phyloP scores from a whole-genome alignment of 2,888 invertebrate species.

The Tenodera sinensis region DNA sequence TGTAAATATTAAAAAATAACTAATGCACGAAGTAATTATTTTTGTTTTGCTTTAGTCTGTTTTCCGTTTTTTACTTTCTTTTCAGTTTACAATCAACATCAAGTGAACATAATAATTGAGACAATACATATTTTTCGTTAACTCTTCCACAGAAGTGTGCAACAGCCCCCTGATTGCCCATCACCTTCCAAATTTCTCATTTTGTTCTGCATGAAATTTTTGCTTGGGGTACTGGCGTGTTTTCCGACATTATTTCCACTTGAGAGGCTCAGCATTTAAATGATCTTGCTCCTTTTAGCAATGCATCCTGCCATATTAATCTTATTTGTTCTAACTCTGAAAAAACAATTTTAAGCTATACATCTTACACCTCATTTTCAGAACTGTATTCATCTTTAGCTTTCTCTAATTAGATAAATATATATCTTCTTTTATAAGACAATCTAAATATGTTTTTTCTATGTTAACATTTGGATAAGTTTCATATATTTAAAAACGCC shows the following conservation, averaged over 20 bases:
- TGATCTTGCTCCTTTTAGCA: not conserved
- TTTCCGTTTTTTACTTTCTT: not conserved
- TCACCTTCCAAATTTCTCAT: conserved; percentile 10
- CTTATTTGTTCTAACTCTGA: not conserved
- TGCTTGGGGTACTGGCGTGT: conserved; percentile 29
- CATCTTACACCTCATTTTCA: not conserved
- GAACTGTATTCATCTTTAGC: not conserved
- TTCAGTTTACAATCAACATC: not conserved
- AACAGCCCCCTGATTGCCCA: conserved; percentile 29
- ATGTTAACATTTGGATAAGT: not conserved
- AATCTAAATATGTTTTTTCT: not conserved
- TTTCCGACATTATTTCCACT: not conserved
- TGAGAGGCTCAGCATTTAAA: not conserved
- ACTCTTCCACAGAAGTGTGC: conserved; percentile 14
- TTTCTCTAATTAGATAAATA: not conserved
- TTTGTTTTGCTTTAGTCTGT: not conserved
- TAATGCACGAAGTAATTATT: not conserved
- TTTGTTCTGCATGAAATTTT: conserved; percentile 13
- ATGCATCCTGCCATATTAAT: not conserved
- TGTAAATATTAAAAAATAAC: conserved; percentile 3
- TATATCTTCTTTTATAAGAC: not conserved
- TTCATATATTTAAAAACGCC: not conserved
- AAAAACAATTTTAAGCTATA: not conserved
- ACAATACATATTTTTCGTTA: not conserved
- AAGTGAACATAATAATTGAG: not conserved